Evolutionary conservation across 1,140 invertebrate genomes (phyloP).

Genomic region (Amphibalanus amphitrite): DNA sequence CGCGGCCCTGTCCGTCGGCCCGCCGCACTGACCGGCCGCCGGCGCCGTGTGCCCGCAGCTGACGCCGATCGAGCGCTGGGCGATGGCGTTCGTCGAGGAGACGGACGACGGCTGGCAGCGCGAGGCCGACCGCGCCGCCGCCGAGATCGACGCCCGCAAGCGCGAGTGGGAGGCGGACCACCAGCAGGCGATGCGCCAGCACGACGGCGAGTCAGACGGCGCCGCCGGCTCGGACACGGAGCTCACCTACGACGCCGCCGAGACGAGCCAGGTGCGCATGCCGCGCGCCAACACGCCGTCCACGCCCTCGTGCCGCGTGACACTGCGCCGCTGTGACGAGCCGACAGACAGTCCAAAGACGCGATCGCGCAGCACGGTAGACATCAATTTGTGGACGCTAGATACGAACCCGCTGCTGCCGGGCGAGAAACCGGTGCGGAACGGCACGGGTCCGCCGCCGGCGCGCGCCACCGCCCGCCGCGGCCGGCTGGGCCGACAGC

Average conservation of each 20-base stretch:
- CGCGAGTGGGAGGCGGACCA: slow-evolving; percentile 84
- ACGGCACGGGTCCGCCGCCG: not conserved
- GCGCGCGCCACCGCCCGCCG: not conserved
- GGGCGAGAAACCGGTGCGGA: slow-evolving; percentile 25
- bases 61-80: slow-evolving; percentile 78
- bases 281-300: slow-evolving; percentile 20
- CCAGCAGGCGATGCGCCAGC: slow-evolving; percentile 38
- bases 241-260: slow-evolving; percentile 16
- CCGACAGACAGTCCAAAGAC: slow-evolving; percentile 43
- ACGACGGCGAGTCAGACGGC: slow-evolving; percentile 28
- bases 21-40: not conserved
- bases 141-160: slow-evolving; percentile 77
- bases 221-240: slow-evolving; percentile 18
- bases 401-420: slow-evolving; percentile 48
- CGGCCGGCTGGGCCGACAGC: not conserved
- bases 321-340: not conserved
- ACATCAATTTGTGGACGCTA: slow-evolving; percentile 62
- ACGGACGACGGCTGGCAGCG: slow-evolving; percentile 66
- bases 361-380: slow-evolving; percentile 54
- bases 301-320: slow-evolving; percentile 19
- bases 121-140: slow-evolving; percentile 67
- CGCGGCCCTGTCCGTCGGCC: not conserved
- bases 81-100: slow-evolving; percentile 75
- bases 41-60: slow-evolving; percentile 39
- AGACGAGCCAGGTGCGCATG: slow-evolving; percentile 10